Evolutionary conservation across 37 sponge, comb jelly and placozoan species (phyloP), one percentile per base, ranked within the genome.

Genomic region (Halichondria panicea): DNA sequence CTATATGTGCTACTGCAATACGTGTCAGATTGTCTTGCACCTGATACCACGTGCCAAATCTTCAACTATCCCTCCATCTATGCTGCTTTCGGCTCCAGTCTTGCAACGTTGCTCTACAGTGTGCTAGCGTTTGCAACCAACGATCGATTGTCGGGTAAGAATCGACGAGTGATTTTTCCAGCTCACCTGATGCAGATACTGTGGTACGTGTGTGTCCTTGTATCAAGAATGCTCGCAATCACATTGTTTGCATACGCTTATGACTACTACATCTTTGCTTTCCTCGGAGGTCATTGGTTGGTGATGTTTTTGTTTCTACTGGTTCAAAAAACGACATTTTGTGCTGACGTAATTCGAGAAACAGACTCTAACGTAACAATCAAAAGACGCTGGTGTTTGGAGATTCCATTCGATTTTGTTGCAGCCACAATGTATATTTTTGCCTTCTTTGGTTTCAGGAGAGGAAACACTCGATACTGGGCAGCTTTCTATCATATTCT

Each of bases 261-360:
- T 36, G 66, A 71, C 37, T 61, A 13, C 19, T 82, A 68, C 28
- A 75, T 91, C 36, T 61, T 87, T 22, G 48, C 78, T 30, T 19
- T 91, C 1, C 27, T 81, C 19, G 92, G 80, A 2, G 66, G 22
- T 9, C 92, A 91, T 76, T 91, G 75, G 75, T n/a, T 56, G 19
- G 48, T 72, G 6, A 73, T 82, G 76, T 11, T 84, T 31, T 31
- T 70, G 1, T 43, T 77, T 68, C n/a, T 82, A 70, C 54, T 79
- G 11, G 13, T 43, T 18, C 80, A 83, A 58, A 73, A 53, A 27
- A 83, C 78, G 25, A 73, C 61, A 1, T 46, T 79, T 25, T 89
- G 74, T 65, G 69, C 48, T 2, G 72, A 79, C 43, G 11, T 68
- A 25, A 57, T 30, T 32, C 28, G 40, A 1, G 22, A 53, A 19